Conservation (phyloP, 2,888 invertebrate species). For the Volucella inanis region DNA sequence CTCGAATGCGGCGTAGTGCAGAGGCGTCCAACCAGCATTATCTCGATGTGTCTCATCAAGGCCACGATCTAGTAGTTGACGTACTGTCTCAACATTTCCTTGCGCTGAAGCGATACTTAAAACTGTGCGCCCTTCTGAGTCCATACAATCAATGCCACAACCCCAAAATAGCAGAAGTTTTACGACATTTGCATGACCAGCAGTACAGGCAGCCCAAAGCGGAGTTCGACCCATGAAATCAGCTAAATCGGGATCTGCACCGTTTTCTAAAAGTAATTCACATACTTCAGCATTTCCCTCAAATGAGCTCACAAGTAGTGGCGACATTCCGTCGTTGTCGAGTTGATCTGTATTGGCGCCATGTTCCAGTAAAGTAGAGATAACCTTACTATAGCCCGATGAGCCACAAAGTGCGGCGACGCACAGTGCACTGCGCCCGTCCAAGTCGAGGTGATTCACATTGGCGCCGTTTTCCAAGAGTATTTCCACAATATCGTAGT, state of each 20-base stretch:
- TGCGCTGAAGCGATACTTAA: constrained; percentile 93
- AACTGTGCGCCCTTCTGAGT: constrained; percentile 96
- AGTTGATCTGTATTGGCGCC: constrained; percentile 92
- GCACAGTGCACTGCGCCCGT: constrained; percentile 93
- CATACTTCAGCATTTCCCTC: constrained; percentile 96
- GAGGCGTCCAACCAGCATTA: constrained; percentile 98
- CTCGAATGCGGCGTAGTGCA: constrained; percentile 98
- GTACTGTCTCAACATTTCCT: constrained; percentile 93
- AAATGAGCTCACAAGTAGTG: constrained; percentile 93
- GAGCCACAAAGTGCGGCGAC: constrained; percentile 94
- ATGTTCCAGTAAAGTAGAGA: constrained; percentile 89
- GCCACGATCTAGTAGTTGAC: constrained; percentile 93
- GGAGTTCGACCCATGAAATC: constrained; percentile 93
- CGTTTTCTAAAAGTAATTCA: constrained; percentile 94
- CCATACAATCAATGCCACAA: constrained; percentile 96
- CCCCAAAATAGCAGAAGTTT: constrained; percentile 96
- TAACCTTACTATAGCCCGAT: constrained; percentile 88
- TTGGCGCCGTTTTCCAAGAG: constrained; percentile 91
- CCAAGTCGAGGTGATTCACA: constrained; percentile 93
- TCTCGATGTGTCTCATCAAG: constrained; percentile 94
- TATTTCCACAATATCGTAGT: constrained; percentile 94
- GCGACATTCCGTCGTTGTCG: constrained; percentile 94
- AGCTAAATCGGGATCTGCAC: constrained; percentile 94
- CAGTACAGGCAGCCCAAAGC: constrained; percentile 96
- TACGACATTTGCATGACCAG: constrained; percentile 94